phyloP scores from a whole-genome alignment of 2,113 vertebrate genomes.

The Bos indicus region DNA sequence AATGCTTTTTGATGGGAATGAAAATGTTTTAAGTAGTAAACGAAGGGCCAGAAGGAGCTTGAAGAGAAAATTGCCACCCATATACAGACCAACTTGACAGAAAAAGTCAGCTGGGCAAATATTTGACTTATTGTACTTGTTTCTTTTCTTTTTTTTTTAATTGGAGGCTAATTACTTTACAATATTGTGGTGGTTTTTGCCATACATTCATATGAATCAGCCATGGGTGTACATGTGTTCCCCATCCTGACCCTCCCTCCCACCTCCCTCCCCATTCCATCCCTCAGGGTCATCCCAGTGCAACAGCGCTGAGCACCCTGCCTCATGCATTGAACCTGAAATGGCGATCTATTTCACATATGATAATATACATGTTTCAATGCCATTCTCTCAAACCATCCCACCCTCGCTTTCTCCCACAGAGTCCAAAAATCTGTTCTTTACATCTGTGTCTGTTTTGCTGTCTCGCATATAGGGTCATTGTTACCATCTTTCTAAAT shows the following conservation, averaged over 20 bases:
- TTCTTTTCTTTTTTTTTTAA: neutral
- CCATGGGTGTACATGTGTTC: neutral
- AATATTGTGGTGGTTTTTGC: neutral
- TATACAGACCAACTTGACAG: conserved; percentile 26
- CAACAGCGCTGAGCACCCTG: neutral
- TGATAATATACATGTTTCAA: neutral
- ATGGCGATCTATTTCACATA: neutral
- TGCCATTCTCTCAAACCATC: neutral
- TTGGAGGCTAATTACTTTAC: neutral
- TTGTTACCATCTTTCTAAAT: neutral
- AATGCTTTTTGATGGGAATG: neutral
- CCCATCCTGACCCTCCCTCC: neutral
- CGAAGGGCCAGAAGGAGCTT: neutral
- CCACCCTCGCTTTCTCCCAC: neutral
- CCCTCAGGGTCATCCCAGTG: neutral
- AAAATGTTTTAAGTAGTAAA: neutral
- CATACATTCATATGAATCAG: neutral
- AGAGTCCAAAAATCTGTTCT: neutral
- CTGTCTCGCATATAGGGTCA: neutral
- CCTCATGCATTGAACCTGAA: neutral
- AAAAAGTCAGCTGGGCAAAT: conserved; percentile 59
- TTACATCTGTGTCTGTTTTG: neutral
- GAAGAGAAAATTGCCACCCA: conserved; percentile 30
- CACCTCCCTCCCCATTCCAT: neutral
- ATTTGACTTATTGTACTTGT: conserved; percentile 47